A percentile compares a stretch with the other conserved stretches of the same genome.
Conservation (phyloP, 30 jellyfish, hydroid and myxozoan species). For the Pseudorhiza aurosa region DNA sequence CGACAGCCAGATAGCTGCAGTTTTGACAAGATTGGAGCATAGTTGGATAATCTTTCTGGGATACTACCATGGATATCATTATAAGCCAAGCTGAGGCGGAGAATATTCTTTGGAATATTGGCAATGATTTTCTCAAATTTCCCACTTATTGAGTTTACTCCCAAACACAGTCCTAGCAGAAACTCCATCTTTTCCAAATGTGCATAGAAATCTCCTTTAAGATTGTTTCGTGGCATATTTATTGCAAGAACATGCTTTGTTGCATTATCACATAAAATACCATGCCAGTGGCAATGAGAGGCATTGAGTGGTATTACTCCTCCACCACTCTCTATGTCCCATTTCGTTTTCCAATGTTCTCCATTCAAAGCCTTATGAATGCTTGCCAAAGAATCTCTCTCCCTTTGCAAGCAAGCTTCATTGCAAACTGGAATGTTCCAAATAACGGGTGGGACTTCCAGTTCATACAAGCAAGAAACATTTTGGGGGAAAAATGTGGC, state of each 20-base stretch:
- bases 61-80: slow-evolving; percentile 12
- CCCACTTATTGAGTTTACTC: slow-evolving; percentile 1
- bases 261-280: slow-evolving; percentile 35
- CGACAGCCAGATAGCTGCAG: slow-evolving; percentile 45
- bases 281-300: slow-evolving; percentile 57
- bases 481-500: slow-evolving; percentile 24
- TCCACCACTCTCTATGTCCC: slow-evolving; percentile 3
- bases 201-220: slow-evolving; percentile 15
- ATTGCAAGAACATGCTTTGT: slow-evolving; percentile 48
- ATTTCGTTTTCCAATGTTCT: slow-evolving; percentile 15
- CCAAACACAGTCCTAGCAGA: slow-evolving; percentile 52
- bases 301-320: background rate
- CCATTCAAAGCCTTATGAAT: slow-evolving; percentile 18
- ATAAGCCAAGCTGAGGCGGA: slow-evolving; percentile 30
- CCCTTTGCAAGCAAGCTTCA: slow-evolving; percentile 26
- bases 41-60: background rate
- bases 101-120: slow-evolving; percentile 5
- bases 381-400: slow-evolving; percentile 2
- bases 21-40: slow-evolving; percentile 17
- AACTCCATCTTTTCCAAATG: slow-evolving; percentile 2
- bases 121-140: background rate
- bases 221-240: background rate
- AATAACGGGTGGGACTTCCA: slow-evolving; percentile 29
- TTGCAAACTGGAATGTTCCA: slow-evolving; percentile 20
- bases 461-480: background rate